Conservation (phyloP, 2,888 invertebrate species). For the Lampropteryx suffumata region DNA sequence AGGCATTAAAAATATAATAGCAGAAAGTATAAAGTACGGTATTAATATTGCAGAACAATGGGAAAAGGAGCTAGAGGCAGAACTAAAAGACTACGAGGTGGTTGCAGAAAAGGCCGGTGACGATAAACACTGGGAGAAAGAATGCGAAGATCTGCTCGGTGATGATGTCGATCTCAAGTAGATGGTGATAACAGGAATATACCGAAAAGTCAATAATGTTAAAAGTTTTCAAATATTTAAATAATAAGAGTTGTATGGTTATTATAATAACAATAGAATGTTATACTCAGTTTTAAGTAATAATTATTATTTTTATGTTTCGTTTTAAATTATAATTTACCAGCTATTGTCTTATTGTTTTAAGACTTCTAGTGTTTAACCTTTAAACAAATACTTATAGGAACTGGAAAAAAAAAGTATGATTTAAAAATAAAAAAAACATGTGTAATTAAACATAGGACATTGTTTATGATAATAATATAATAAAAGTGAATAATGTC, state of each 20-base stretch:
- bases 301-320: too few species aligned
- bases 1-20: too few species aligned
- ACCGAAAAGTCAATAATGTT: slow-evolving; percentile 7
- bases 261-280: neutral
- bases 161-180: slow-evolving; percentile 84
- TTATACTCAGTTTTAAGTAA: too few species aligned
- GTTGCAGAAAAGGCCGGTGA: slow-evolving; percentile 81
- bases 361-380: too few species aligned
- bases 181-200: neutral
- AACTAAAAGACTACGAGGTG: slow-evolving; percentile 97
- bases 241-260: neutral
- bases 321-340: too few species aligned
- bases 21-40: neutral
- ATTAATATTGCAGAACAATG: slow-evolving; percentile 89
- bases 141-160: slow-evolving; percentile 87
- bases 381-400: too few species aligned
- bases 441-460: too few species aligned
- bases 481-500: too few species aligned
- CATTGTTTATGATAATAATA: too few species aligned
- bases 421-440: too few species aligned
- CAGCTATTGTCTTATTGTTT: too few species aligned
- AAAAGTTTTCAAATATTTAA: slow-evolving; percentile 5
- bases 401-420: too few species aligned
- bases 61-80: slow-evolving; percentile 97
- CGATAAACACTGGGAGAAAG: slow-evolving; percentile 86